Base-by-base conservation (phyloP, 2,888 invertebrate genomes). In the Pseudococcus jackbeardsleyi region DNA sequence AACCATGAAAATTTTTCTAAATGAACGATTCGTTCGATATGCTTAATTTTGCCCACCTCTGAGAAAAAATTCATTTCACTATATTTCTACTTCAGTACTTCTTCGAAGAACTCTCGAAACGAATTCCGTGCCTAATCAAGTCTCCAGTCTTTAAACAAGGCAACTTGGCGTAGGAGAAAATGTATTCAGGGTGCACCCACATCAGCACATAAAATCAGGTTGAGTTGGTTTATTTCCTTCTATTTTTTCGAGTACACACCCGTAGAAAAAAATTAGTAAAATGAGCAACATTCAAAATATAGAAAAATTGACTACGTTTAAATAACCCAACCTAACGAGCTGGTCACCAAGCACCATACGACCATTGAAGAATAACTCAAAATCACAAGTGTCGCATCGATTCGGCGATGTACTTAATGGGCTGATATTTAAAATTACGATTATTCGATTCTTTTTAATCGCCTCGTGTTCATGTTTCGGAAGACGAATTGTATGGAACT, bases 81-180 rank as follows among this genome's bases (percentile, higher is more conserved):
- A 42, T 42, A 42, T 42, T 42, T 42, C 9, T 42, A 42, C 42
- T n/a, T n/a, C n/a, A n/a, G n/a, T n/a, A n/a, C n/a, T 42, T 42
- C 8, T 42, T 42, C 42, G 42, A 42, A 5, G 9, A 42, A 42
- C 42, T 42, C 3, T 42, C 7, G 48, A 12, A 50, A 50, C 0
- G 42, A 50, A 50, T 50, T 64, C 22, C 22, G 4, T 19, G 17
- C 4, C 39, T 77, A 42, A 77, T 15, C 77, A 12, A 77, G 77
- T 39, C 11, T 19, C 64, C 22, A 64, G 22, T 33, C 17, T 0
- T 33, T 72, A 39, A 77, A 77, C 19, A 5, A 33, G 33, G 59
- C 72, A 15, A 26, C 33, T 33, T 5, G 15, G 77, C 77, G 77
- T 77, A 77, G 77, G 77, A 77, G 77, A 77, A n/a, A 77, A 39